Evolutionary conservation across 1,140 invertebrate species (phyloP).

Genomic region (Prorops nasuta): DNA sequence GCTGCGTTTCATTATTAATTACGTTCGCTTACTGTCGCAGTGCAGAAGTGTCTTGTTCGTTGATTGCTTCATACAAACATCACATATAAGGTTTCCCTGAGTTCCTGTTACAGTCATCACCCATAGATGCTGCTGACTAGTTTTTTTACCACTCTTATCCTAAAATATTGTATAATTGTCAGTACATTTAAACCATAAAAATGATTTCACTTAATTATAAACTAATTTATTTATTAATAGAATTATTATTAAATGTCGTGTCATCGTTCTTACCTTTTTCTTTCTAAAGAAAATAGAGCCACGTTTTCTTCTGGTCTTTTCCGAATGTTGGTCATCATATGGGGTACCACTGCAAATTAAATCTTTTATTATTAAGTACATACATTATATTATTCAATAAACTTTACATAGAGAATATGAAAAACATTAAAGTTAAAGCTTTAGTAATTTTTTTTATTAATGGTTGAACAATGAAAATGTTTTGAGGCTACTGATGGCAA

Average conservation of each 20-base stretch:
- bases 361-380: neutral
- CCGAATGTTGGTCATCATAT: constrained; percentile 74
- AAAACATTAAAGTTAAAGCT: constrained; percentile 9
- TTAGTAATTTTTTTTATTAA: too few relatives aligned
- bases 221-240: neutral
- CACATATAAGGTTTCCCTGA: constrained; percentile 60
- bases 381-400: neutral
- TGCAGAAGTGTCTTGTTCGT: constrained; percentile 74
- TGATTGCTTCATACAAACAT: constrained; percentile 78
- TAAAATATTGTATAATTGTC: too few relatives aligned
- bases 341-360: constrained; percentile 47
- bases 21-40: constrained; percentile 66
- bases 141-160: constrained; percentile 52
- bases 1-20: too few relatives aligned
- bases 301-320: constrained; percentile 77
- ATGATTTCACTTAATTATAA: neutral
- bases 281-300: constrained; percentile 88
- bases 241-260: neutral
- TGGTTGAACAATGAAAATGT: too few relatives aligned
- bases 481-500: too few relatives aligned
- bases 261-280: constrained; percentile 66
- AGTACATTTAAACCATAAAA: too few relatives aligned
- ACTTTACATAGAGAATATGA: neutral
- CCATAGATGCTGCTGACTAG: constrained; percentile 68
- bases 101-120: constrained; percentile 60